These are phyloP conservation scores for Mylabris sibirica DNA, from an alignment of 2,888 invertebrate species.

Conservation along the genomic window DNA sequence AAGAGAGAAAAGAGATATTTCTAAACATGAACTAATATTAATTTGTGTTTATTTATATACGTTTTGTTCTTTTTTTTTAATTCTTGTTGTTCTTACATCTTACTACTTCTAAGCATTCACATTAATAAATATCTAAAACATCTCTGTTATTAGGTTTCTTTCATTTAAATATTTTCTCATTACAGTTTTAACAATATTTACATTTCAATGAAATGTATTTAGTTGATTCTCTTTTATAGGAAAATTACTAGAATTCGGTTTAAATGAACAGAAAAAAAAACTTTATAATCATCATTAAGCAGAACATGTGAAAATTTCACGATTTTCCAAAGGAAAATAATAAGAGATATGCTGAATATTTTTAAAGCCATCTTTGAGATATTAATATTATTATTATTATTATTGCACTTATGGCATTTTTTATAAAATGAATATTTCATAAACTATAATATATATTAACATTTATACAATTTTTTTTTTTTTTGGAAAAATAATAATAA, in stretches of 20 bases:
- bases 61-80: slow-evolving; percentile 31
- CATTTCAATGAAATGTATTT: slow-evolving; percentile 55
- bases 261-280: neutral
- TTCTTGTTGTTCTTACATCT: slow-evolving; percentile 35
- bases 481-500: slow-evolving; percentile 19
- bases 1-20: slow-evolving; percentile 46
- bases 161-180: slow-evolving; percentile 32
- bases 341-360: slow-evolving; percentile 9
- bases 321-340: neutral
- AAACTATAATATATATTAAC: slow-evolving; percentile 46
- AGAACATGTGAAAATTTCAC: neutral
- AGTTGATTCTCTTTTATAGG: slow-evolving; percentile 28
- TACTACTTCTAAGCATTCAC: slow-evolving; percentile 55
- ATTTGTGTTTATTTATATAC: slow-evolving; percentile 47
- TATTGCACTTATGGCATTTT: slow-evolving; percentile 12
- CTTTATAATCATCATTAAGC: neutral
- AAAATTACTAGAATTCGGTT: slow-evolving; percentile 39
- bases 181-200: slow-evolving; percentile 54
- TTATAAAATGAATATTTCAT: slow-evolving; percentile 26
- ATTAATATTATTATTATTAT: neutral
- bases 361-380: neutral
- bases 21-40: slow-evolving; percentile 55
- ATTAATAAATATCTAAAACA: slow-evolving; percentile 61
- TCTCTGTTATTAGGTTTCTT: slow-evolving; percentile 42
- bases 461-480: slow-evolving; percentile 35